Conservation (phyloP, 2,888 invertebrate genomes). For the Nymphalis urticae region DNA sequence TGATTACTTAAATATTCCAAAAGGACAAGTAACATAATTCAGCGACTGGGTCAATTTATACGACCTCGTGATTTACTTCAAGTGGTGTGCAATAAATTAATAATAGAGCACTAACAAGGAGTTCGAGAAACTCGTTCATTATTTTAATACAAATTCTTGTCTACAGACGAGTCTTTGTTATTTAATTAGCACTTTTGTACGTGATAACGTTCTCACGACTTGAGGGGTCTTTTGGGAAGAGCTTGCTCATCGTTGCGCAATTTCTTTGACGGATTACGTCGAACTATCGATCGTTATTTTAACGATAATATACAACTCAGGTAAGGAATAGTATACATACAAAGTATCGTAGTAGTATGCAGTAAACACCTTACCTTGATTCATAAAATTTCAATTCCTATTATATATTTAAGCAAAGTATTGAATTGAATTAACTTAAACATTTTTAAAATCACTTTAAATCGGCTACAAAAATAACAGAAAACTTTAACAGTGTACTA, state of each 20-base stretch:
- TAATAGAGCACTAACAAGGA: conserved; percentile 60
- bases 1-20: too few species aligned
- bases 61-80: conserved; percentile 1
- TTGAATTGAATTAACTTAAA: too few species aligned
- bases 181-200: conserved; percentile 59
- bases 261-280: neutral
- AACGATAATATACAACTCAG: too few species aligned
- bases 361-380: too few species aligned
- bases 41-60: conserved; percentile 4
- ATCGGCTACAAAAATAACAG: too few species aligned
- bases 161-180: conserved; percentile 61
- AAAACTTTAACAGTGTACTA: too few species aligned
- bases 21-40: neutral
- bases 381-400: too few species aligned
- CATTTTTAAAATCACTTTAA: too few species aligned
- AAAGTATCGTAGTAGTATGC: too few species aligned
- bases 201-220: conserved; percentile 50
- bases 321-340: too few species aligned
- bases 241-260: conserved; percentile 21
- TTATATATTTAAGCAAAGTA: too few species aligned
- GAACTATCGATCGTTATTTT: too few species aligned
- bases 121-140: conserved; percentile 64
- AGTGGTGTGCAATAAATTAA: conserved; percentile 56
- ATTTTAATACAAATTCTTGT: conserved; percentile 48
- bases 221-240: conserved; percentile 27